phyloP scores from a whole-genome alignment of 2,113 vertebrate species.

The Geococcyx californianus region DNA sequence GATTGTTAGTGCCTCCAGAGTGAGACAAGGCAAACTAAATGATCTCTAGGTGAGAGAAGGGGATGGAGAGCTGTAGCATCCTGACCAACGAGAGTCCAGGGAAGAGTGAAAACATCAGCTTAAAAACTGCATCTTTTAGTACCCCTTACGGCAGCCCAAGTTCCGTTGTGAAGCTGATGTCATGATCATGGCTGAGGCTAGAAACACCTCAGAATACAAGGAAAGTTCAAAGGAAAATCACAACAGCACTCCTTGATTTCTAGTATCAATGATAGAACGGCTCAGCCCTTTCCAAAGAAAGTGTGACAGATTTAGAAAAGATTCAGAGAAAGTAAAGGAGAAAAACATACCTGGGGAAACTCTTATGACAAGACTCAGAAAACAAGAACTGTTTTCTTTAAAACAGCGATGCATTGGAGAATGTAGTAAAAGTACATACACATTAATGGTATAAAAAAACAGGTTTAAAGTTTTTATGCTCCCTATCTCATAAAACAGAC shows the following conservation, averaged over 20 bases:
- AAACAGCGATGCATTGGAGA: not conserved
- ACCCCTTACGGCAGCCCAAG: not conserved
- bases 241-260: not conserved
- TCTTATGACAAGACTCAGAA: not conserved
- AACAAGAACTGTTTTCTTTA: not conserved
- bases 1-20: not conserved
- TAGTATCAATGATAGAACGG: not conserved
- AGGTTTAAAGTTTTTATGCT: not conserved
- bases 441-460: not conserved
- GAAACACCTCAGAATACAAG: not conserved
- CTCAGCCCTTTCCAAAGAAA: not conserved
- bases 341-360: not conserved
- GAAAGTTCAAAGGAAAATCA: not conserved
- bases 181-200: not conserved
- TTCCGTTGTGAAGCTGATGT: not conserved
- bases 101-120: constrained; percentile 1
- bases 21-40: not conserved
- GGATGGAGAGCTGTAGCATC: not conserved
- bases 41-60: constrained; percentile 21
- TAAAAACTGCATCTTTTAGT: not conserved
- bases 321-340: not conserved
- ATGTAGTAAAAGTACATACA: not conserved
- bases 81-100: not conserved
- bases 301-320: not conserved
- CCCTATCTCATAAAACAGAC: not conserved